Evolutionary conservation across 2,888 invertebrate species (phyloP).

Genomic region (Ecliptopera silaceata): DNA sequence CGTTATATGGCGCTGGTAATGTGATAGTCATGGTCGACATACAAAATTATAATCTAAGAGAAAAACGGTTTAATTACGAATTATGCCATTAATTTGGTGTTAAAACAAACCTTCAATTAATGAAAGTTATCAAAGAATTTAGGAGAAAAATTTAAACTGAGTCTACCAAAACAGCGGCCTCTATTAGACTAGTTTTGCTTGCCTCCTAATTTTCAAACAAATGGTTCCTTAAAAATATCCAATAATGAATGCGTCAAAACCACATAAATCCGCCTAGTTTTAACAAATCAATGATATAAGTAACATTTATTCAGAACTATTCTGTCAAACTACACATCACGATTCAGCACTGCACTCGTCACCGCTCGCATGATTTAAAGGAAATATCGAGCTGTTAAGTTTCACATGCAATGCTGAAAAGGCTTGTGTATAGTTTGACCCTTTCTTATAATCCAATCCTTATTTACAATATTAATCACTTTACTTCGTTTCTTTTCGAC

Average conservation of each 20-base stretch:
- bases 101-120: no score
- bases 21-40: no score
- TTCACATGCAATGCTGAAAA: background rate
- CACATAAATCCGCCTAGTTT: constrained; percentile 35
- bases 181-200: no score
- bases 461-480: constrained; percentile 68
- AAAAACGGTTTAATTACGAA: no score
- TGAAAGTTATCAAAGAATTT: no score
- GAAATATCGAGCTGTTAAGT: background rate
- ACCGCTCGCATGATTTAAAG: background rate
- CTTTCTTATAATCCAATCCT: constrained; percentile 45
- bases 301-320: constrained; percentile 50
- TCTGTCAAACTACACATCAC: constrained; percentile 28
- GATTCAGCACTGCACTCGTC: background rate
- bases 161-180: no score
- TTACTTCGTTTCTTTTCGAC: constrained; percentile 74
- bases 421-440: background rate
- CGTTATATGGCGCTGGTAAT: no score
- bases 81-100: no score
- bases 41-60: no score
- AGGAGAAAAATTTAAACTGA: no score
- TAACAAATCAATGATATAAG: constrained; percentile 45
- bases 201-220: constrained; percentile 30
- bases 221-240: constrained; percentile 22
- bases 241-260: constrained; percentile 29